Evolutionary conservation across 1,140 invertebrate genomes (phyloP), one percentile per base, ranked within the genome.

Genomic region (Drosophila trapezifrons): DNA sequence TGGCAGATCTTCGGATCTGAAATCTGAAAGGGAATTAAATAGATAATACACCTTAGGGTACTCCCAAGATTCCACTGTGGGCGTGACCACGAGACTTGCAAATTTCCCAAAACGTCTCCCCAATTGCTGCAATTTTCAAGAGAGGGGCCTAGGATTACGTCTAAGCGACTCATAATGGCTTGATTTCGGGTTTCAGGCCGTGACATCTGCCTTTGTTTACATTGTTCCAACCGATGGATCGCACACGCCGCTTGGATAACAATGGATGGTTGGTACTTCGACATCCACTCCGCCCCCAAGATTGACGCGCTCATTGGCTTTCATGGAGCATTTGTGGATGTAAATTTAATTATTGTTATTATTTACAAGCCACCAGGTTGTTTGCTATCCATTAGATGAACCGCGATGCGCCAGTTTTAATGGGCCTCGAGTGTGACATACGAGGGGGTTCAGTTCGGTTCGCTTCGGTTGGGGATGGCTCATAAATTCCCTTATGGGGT

Each of bases 291-390:
- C 65, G 65, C 55, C 74, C 55, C 52, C 35, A 42, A 77, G 55
- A 70, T 62, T 78, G 75, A 78, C 57, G 74, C 75, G 74, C 75
- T 71, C 76, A 76, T 79, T 77, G 59, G 59, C 37, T 77, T 70
- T 70, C 56, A 59, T 73, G 62, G 54, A 76, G 79, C 83, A 83
- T 80, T 86, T 83, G 83, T 64, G 83, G 76, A 86, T 86, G 84
- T 85, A 73, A 89, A 83, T 89, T 79, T 86, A 86, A 86, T 86
- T 86, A 86, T 83, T 86, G 72, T 86, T 83, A 86, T 86, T 86
- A 89, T 86, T 86, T 87, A 77, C 79, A 76, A 73, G 76, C 56
- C 71, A 37, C 74, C 55, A 75, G 43, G 51, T 87, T 86, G 83
- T 86, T 87, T 86, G 65, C 83, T 60, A 74, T 86, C 79, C 84